phyloP scores from a whole-genome alignment of 2,888 invertebrate genomes.

The Drosophila picticornis region DNA sequence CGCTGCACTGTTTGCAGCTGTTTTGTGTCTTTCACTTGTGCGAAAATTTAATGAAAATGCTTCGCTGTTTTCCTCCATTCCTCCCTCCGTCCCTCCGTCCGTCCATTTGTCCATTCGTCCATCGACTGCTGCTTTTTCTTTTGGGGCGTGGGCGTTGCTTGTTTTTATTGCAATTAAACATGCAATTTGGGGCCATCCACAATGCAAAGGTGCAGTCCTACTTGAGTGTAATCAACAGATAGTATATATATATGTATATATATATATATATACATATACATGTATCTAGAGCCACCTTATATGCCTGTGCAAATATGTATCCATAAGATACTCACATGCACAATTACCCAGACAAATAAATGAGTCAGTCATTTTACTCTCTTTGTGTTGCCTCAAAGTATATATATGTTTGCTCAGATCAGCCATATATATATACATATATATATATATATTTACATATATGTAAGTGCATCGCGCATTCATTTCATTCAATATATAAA shows the following conservation, averaged over 20 bases:
- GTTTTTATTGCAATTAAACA: constrained; percentile 78
- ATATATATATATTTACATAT: background rate
- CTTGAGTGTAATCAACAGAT: constrained; percentile 40
- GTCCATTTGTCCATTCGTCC: background rate
- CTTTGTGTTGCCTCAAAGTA: constrained; percentile 8
- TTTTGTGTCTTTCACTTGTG: constrained; percentile 72
- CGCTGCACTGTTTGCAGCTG: constrained; percentile 60
- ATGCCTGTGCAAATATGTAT: background rate
- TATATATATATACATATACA: background rate
- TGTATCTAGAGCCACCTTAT: background rate
- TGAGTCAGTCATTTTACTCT: constrained; percentile 59
- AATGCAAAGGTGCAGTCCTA: constrained; percentile 62
- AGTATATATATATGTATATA: constrained; percentile 1
- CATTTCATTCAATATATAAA: background rate
- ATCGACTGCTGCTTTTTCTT: constrained; percentile 2
- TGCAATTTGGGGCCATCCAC: constrained; percentile 74
- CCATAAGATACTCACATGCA: constrained; percentile 14
- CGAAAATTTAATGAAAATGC: constrained; percentile 72
- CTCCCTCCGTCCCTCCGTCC: background rate
- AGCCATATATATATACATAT: background rate
- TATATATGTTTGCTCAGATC: background rate
- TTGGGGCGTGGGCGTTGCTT: constrained; percentile 50
- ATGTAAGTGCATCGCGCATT: background rate
- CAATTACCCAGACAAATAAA: background rate
- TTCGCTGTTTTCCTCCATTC: constrained; percentile 33